Evolutionary conservation across 2,113 vertebrate genomes (phyloP).

Genomic region (Mastomys natalensis): DNA sequence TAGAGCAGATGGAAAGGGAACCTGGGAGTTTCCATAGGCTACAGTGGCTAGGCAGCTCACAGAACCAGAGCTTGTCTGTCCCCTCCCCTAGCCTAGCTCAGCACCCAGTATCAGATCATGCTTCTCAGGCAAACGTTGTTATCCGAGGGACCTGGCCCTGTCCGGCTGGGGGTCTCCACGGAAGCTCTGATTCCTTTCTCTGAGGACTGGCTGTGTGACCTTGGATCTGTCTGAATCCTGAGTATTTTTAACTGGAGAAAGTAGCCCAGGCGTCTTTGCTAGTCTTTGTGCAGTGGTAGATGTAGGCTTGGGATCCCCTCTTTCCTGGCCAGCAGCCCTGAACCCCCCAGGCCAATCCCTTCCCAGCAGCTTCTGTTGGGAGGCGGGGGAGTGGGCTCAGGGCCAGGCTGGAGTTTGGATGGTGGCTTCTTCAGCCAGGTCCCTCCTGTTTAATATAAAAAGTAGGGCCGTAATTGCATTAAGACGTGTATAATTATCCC

Average conservation of each 20-base stretch:
- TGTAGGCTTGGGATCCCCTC: neutral
- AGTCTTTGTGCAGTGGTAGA: neutral
- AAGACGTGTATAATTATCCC: conserved; percentile 88
- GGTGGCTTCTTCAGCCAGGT: conserved; percentile 78
- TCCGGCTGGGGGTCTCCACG: neutral
- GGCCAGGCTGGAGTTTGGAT: conserved; percentile 71
- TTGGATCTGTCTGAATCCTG: conserved; percentile 5
- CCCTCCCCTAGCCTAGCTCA: neutral
- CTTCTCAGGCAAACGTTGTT: neutral
- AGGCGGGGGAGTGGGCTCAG: neutral
- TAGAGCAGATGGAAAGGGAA: neutral
- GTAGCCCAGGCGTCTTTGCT: neutral
- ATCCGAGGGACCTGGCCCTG: neutral
- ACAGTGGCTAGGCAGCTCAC: neutral
- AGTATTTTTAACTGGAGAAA: neutral
- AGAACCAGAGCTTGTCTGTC: neutral
- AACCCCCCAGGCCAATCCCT: neutral
- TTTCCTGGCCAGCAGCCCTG: neutral
- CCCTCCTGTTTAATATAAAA: conserved; percentile 86
- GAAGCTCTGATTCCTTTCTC: neutral
- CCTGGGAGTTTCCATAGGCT: neutral
- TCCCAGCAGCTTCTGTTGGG: neutral
- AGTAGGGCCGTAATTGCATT: conserved; percentile 87
- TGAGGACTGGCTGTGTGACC: conserved; percentile 43
- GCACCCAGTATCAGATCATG: neutral